Conservation (phyloP, 2,888 invertebrate species). For the Silvanus unidentatus region DNA sequence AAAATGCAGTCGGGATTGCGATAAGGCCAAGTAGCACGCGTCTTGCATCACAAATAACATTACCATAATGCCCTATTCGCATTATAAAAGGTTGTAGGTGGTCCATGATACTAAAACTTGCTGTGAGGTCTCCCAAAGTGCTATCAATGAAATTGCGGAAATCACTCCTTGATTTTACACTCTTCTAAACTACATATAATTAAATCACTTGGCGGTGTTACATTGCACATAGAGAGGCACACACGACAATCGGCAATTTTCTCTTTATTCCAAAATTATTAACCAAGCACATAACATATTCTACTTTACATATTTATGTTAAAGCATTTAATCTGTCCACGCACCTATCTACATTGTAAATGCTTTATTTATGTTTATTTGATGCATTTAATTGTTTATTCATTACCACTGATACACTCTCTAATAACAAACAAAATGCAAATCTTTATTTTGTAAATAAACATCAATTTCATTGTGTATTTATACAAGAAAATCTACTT, state of each 20-base stretch:
- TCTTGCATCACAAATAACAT: constrained; percentile 21
- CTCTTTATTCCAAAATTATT: background rate
- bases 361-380: too few species aligned
- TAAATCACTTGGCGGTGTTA: background rate
- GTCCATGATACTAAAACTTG: constrained; percentile 16
- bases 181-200: background rate
- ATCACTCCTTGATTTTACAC: constrained; percentile 13
- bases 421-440: too few species aligned
- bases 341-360: too few species aligned
- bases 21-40: constrained; percentile 19
- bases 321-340: too few species aligned
- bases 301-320: too few species aligned
- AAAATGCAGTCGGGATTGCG: constrained; percentile 5
- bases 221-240: background rate
- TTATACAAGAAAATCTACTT: too few species aligned
- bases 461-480: too few species aligned
- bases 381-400: too few species aligned
- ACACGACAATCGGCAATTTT: background rate
- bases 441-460: too few species aligned
- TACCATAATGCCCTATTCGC: constrained; percentile 24
- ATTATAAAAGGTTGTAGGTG: constrained; percentile 22
- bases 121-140: constrained; percentile 22
- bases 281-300: background rate
- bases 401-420: too few species aligned
- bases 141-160: constrained; percentile 22